Conservation (phyloP, 1,140 invertebrate species). For the Panonychus citri region DNA sequence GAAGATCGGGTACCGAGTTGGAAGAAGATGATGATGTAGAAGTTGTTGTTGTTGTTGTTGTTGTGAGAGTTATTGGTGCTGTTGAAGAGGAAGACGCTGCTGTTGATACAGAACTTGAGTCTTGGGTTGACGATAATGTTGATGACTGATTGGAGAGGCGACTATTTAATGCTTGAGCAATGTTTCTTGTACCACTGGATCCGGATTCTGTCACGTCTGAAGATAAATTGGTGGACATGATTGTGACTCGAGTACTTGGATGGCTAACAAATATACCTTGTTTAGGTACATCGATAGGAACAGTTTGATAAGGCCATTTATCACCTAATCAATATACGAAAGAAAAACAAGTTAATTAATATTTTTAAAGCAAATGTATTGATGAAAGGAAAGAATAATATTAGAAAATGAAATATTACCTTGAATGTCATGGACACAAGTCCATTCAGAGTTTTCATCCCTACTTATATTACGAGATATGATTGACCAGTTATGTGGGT, state of each 20-base stretch:
- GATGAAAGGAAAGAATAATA: too few species aligned
- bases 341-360: background rate
- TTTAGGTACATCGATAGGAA: conserved; percentile 1
- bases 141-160: background rate
- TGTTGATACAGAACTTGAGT: background rate
- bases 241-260: background rate
- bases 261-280: background rate
- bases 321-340: background rate
- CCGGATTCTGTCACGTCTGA: too few species aligned
- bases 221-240: background rate
- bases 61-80: background rate
- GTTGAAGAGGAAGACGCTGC: background rate
- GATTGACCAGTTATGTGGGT: conserved; percentile 72
- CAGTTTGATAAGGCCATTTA: background rate
- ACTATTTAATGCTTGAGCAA: too few species aligned
- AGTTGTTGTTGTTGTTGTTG: background rate
- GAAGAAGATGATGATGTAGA: background rate
- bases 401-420: conserved; percentile 10
- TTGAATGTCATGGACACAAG: conserved; percentile 77
- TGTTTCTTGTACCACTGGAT: too few species aligned
- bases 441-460: conserved; percentile 71
- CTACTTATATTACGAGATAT: conserved; percentile 61
- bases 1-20: background rate
- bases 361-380: too few species aligned
- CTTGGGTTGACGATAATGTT: background rate